Percentiles rank a stretch among this genome's conserved stretches.
Evolutionary conservation across 2,888 invertebrate genomes (phyloP).

Genomic region (Doris montereyensis): DNA sequence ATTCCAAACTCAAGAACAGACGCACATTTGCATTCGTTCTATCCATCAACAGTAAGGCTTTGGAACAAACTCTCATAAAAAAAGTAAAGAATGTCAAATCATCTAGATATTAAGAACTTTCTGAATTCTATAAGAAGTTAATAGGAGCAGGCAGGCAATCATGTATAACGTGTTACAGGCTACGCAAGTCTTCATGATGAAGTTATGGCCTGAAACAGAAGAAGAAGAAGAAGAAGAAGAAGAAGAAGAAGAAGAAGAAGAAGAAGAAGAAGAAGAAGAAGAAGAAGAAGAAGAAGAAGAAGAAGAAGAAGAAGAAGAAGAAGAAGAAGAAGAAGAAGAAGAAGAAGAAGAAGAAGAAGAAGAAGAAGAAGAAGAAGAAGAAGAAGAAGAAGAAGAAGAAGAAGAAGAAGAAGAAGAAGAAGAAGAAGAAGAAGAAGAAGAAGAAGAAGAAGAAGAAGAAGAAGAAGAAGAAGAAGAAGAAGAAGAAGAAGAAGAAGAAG

Average conservation of each 20-base stretch:
- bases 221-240: constrained; percentile 14
- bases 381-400: constrained; percentile 29
- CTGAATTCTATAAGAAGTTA: too few species aligned
- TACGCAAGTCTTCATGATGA: too few species aligned
- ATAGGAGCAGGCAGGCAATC: too few species aligned
- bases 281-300: constrained; percentile 18
- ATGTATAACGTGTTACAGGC: too few species aligned
- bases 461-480: background rate
- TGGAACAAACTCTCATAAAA: too few species aligned
- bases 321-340: constrained; percentile 13
- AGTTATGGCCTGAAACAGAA: too few species aligned
- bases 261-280: constrained; percentile 34
- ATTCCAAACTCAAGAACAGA: too few species aligned
- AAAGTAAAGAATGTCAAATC: too few species aligned
- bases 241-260: constrained; percentile 30
- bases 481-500: background rate
- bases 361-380: constrained; percentile 13
- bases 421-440: constrained; percentile 9
- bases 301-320: constrained; percentile 6
- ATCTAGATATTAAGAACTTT: too few species aligned
- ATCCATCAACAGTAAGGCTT: too few species aligned
- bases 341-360: background rate
- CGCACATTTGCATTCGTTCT: too few species aligned
- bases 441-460: background rate
- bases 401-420: constrained; percentile 35